phyloP scores from a whole-genome alignment of 2,113 vertebrate species.

The Phalacrocorax aristotelis region DNA sequence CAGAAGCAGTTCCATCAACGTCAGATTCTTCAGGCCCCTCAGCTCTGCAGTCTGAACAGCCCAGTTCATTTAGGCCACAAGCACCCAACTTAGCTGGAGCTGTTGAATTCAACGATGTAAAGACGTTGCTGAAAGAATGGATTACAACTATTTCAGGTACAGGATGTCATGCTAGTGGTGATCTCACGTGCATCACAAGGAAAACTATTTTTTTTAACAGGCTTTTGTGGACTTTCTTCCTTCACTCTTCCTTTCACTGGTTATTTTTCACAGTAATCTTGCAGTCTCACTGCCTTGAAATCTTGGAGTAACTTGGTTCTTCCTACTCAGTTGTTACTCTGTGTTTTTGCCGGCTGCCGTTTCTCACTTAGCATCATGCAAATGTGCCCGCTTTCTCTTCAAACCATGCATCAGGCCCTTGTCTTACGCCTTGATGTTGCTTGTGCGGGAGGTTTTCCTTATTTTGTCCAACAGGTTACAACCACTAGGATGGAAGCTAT shows the following conservation, averaged over 20 bases:
- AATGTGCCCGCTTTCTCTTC: not conserved
- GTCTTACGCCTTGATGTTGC: not conserved
- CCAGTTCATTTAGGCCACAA: slow-evolving; percentile 59
- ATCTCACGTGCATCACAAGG: not conserved
- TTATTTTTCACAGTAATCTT: not conserved
- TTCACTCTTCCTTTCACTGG: not conserved
- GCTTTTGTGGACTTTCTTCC: not conserved
- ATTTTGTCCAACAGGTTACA: not conserved
- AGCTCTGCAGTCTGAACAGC: slow-evolving; percentile 38
- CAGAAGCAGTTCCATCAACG: slow-evolving; percentile 76
- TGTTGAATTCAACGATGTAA: slow-evolving; percentile 89
- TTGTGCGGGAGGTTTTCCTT: not conserved
- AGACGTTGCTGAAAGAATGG: slow-evolving; percentile 90
- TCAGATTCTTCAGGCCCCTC: slow-evolving; percentile 62
- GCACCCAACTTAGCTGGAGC: slow-evolving; percentile 90
- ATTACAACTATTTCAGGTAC: slow-evolving; percentile 90
- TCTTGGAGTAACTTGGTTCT: not conserved
- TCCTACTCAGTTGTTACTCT: not conserved
- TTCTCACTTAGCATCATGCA: not conserved
- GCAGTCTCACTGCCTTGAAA: not conserved
- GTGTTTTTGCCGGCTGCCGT: not conserved
- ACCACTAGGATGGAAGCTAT: not conserved
- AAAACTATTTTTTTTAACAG: not conserved
- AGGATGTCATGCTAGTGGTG: not conserved
- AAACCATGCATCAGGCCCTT: not conserved